Conservation (phyloP, 1,140 invertebrate species). For the Dryas iulia region DNA sequence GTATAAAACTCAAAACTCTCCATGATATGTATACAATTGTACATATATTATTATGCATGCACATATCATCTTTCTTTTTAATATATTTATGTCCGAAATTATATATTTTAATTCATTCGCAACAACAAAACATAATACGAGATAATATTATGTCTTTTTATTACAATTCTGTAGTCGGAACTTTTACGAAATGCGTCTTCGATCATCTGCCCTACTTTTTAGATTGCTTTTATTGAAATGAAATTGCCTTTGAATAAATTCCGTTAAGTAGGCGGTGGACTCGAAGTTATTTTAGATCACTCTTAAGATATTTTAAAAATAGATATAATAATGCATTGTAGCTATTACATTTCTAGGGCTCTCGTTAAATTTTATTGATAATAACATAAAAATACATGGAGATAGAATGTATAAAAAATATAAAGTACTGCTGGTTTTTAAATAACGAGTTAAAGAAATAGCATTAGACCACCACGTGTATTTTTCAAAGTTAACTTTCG, state of each 20-base stretch:
- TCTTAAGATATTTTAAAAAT: constrained; percentile 35
- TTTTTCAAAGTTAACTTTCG: too few species aligned
- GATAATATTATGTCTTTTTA: neutral
- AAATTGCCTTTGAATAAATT: constrained; percentile 56
- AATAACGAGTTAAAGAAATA: too few species aligned
- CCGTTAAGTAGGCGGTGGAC: constrained; percentile 36
- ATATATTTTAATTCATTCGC: neutral
- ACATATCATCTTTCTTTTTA: too few species aligned
- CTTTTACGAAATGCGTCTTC: constrained; percentile 48
- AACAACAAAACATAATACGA: neutral
- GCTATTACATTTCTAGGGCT: constrained; percentile 16
- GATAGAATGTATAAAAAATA: too few species aligned
- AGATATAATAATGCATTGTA: constrained; percentile 26
- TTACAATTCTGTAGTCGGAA: neutral
- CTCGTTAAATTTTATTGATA: constrained; percentile 22
- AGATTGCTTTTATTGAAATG: constrained; percentile 68
- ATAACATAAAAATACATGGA: too few species aligned
- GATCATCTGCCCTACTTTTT: constrained; percentile 63
- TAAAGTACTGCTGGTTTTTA: too few species aligned
- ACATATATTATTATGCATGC: too few species aligned
- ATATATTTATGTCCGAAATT: neutral
- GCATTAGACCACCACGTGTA: too few species aligned
- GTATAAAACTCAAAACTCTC: too few species aligned
- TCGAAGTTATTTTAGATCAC: constrained; percentile 35
- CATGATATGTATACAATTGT: too few species aligned